These are phyloP conservation scores for Ceratosolen fusciceps DNA, from an alignment of 1,140 invertebrate genomes.

Conservation along the genomic window DNA sequence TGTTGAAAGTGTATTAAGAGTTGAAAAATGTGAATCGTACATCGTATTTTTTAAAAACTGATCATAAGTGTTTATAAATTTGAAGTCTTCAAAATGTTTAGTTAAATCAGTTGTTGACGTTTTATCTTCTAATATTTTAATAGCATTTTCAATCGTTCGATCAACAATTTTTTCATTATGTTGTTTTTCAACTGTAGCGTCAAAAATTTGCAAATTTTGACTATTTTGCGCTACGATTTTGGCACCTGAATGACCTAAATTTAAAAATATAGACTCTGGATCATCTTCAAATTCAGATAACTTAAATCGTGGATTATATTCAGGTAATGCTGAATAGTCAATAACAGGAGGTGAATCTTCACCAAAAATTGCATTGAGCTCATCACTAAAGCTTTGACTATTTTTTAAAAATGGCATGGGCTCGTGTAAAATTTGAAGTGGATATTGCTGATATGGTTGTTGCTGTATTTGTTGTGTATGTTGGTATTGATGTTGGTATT, in stretches of 20 bases:
- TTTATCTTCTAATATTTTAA: constrained; percentile 59
- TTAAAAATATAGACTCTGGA: constrained; percentile 51
- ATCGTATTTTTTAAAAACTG: constrained; percentile 56
- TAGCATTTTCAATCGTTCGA: constrained; percentile 37
- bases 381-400: constrained; percentile 54
- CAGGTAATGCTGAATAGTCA: constrained; percentile 50
- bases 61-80: constrained; percentile 58
- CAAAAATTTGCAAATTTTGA: constrained; percentile 45
- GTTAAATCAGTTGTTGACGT: constrained; percentile 50
- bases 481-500: background rate
- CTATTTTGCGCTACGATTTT: constrained; percentile 52
- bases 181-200: background rate
- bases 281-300: constrained; percentile 59
- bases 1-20: constrained; percentile 4
- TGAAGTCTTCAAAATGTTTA: constrained; percentile 58
- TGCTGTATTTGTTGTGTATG: constrained; percentile 1
- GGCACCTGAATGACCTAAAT: constrained; percentile 52
- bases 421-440: constrained; percentile 54
- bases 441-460: constrained; percentile 53
- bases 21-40: constrained; percentile 42
- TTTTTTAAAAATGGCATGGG: constrained; percentile 56
- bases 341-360: constrained; percentile 47
- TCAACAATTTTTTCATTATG: constrained; percentile 25
- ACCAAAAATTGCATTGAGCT: constrained; percentile 54
- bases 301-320: constrained; percentile 57